Evolutionary conservation across 1,140 invertebrate species (phyloP).

Genomic region (Drosophila sp.): DNA sequence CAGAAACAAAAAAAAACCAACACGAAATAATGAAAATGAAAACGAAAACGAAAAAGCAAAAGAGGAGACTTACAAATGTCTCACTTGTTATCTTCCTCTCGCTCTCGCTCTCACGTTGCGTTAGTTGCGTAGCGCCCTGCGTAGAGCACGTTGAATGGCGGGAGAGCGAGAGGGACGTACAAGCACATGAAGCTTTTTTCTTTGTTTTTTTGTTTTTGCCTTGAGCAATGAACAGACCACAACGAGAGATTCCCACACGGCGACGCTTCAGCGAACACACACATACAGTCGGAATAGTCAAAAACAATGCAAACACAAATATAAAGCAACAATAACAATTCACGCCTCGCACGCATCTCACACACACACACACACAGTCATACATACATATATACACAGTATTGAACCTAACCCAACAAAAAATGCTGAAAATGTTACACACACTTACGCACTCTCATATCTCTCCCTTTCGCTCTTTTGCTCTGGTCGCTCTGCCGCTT

Average conservation of each 20-base stretch:
- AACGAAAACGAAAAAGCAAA: conserved; percentile 48
- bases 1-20: conserved; percentile 68
- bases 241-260: conserved; percentile 61
- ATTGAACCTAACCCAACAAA: conserved; percentile 82
- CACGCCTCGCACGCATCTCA: conserved; percentile 60
- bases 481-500: conserved; percentile 14
- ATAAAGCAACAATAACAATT: conserved; percentile 45
- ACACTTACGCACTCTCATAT: conserved; percentile 50
- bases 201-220: conserved; percentile 44
- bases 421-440: conserved; percentile 63
- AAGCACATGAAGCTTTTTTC: conserved; percentile 51
- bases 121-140: conserved; percentile 48
- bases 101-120: conserved; percentile 17
- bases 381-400: conserved; percentile 39
- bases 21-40: conserved; percentile 75
- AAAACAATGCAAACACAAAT: conserved; percentile 29
- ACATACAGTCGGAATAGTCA: conserved; percentile 39
- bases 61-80: conserved; percentile 36
- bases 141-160: conserved; percentile 9
- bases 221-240: conserved; percentile 53
- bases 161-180: not conserved
- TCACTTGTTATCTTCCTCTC: conserved; percentile 29
- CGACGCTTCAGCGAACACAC: conserved; percentile 45
- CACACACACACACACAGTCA: conserved; percentile 30
- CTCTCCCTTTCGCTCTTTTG: conserved; percentile 3